Conservation (phyloP, 2,888 invertebrate species). For the Spisula subtruncata region DNA sequence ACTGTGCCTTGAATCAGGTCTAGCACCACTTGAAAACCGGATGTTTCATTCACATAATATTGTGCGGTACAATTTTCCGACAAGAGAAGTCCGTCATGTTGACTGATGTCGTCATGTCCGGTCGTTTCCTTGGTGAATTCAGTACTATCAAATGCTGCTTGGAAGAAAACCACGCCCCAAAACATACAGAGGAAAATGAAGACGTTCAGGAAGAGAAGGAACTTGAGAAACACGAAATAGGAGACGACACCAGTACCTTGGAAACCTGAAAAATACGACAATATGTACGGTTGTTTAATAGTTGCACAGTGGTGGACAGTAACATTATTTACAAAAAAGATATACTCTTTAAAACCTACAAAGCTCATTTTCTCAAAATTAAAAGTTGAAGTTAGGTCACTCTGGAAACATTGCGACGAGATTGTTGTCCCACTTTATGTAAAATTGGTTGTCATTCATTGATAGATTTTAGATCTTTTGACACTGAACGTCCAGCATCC, state of each 20-base stretch:
- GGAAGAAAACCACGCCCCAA: constrained; percentile 92
- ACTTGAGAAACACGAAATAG: constrained; percentile 95
- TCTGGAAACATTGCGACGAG: no score
- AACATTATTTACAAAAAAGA: no score
- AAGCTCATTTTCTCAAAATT: no score
- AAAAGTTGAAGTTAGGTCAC: no score
- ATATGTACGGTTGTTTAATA: neutral
- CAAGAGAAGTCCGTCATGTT: constrained; percentile 55
- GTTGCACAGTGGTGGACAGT: no score
- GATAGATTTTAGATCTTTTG: no score
- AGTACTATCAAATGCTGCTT: constrained; percentile 63
- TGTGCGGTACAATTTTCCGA: constrained; percentile 71
- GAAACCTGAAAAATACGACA: constrained; percentile 75
- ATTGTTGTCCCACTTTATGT: no score
- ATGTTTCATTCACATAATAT: constrained; percentile 74
- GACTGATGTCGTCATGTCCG: constrained; percentile 58
- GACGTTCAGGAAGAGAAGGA: constrained; percentile 94
- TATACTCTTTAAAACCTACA: no score
- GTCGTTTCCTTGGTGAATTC: constrained; percentile 67
- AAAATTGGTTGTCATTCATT: no score
- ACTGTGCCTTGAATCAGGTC: constrained; percentile 85
- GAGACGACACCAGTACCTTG: constrained; percentile 88
- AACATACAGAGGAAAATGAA: constrained; percentile 91
- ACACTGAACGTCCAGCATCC: no score
- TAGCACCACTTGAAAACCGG: constrained; percentile 72